These are phyloP conservation scores for Herpailurus yagouaroundi DNA, from an alignment of 2,113 vertebrate genomes.

Conservation along the genomic window DNA sequence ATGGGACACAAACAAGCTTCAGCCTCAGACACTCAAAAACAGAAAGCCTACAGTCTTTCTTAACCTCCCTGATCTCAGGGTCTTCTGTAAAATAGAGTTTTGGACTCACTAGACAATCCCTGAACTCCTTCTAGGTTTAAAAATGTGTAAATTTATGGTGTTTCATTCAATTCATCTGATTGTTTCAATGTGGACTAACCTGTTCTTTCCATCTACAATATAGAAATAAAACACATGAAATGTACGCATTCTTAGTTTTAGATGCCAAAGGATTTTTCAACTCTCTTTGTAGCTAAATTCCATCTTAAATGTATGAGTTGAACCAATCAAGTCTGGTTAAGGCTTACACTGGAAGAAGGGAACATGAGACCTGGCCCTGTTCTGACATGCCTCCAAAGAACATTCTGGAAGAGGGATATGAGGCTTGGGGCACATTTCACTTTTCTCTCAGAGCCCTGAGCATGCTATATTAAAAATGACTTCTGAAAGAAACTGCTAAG, in stretches of 20 bases:
- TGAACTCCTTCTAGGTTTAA: neutral
- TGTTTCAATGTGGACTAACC: neutral
- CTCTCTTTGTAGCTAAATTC: constrained; percentile 17
- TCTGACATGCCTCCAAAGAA: neutral
- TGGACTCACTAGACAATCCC: neutral
- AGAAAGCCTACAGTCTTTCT: neutral
- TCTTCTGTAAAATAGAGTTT: neutral
- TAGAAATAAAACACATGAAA: neutral
- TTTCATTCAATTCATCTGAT: neutral
- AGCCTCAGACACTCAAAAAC: neutral
- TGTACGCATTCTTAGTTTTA: neutral
- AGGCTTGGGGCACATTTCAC: neutral
- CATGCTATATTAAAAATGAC: neutral
- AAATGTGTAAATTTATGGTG: neutral
- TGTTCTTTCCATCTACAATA: constrained; percentile 32
- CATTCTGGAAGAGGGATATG: neutral
- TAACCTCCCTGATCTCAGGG: neutral
- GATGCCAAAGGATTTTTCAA: neutral
- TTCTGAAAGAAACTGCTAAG: neutral
- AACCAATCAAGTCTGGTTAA: neutral
- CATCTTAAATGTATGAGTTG: neutral
- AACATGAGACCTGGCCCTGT: neutral
- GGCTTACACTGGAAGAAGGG: neutral
- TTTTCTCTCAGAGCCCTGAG: neutral
- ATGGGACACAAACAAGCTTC: neutral